Base-by-base conservation (phyloP, 2,113 vertebrate species). In the Rhinoderma darwinii region DNA sequence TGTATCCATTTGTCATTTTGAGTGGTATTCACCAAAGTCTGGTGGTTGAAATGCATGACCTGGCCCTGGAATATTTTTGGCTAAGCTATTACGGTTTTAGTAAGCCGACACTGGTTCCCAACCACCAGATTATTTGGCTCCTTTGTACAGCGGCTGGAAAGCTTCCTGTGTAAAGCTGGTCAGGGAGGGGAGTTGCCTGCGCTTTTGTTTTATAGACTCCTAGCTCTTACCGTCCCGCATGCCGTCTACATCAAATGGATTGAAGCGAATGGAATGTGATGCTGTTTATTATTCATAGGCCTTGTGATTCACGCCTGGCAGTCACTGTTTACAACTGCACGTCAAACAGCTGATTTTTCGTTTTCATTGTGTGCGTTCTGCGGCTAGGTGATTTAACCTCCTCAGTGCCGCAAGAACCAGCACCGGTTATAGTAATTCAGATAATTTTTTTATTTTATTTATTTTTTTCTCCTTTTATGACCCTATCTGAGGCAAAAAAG, bases 231-330 rank as follows among this genome's bases (percentile, higher is more conserved):
- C 47, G 44, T 47, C 61, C 17, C 2, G 83, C 82, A 27, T 39
- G 77, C 63, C 22, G 4, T 56, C 4, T n/a, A 25, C 61, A 80
- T 84, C 80, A 61, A 88, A 88, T 84, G 1, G 43, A n/a, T 35
- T 86, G 63, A 63, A 84, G 86, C 54, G 74, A 0, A 27, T 39
- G 76, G 79, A 78, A 72, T 89, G 35, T 54, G 82, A 30, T 87
- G 63, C 74, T 75, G 17, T 90, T 87, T 89, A 88, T 91, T 82
- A 90, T 91, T 89, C 82, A 90, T 89, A 68, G 73, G 83, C 82
- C 25, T 14, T 79, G 68, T 78, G 1, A 59, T 2, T 72, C 77
- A 14, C 54, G 20, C 82, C 66, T 78, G 54, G 88, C 89, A 11
- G 30, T 41, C 44, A 85, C 86, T 90, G 80, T 89, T 84, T 83